phyloP scores from a whole-genome alignment of 30 jellyfish, hydroid and myxozoan genomes.

The Turritopsis rubra region DNA sequence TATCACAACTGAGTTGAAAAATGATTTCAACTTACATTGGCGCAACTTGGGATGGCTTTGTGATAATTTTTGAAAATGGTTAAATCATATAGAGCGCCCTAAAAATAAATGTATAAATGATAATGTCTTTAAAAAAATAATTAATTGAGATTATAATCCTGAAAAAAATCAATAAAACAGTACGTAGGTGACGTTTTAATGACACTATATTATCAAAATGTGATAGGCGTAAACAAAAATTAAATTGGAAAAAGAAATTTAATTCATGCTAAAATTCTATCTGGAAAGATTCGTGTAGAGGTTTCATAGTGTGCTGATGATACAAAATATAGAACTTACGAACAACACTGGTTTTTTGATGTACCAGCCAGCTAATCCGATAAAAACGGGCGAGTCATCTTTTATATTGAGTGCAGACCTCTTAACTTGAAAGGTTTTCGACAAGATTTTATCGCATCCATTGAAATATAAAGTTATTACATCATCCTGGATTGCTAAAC shows the following conservation, averaged over 20 bases:
- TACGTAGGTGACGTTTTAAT: not conserved
- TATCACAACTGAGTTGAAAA: not conserved
- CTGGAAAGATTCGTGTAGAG: no score
- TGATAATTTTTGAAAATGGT: not conserved
- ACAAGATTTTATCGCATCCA: constrained; percentile 53
- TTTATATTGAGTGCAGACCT: constrained; percentile 35
- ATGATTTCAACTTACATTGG: not conserved
- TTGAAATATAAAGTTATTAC: constrained; percentile 44
- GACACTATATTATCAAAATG: not conserved
- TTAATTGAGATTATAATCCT: not conserved
- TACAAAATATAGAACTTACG: constrained; percentile 75
- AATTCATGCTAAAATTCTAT: no score
- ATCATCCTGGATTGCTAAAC: constrained; percentile 47
- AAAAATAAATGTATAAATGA: not conserved
- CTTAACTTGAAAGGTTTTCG: constrained; percentile 21
- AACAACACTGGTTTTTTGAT: constrained; percentile 46
- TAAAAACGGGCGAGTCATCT: constrained; percentile 65
- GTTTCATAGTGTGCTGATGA: no score
- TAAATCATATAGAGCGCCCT: constrained; percentile 3
- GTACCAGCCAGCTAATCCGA: constrained; percentile 92
- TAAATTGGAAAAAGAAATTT: no score
- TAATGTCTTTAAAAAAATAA: not conserved
- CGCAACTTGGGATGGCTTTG: constrained; percentile 14
- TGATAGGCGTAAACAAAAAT: no score
- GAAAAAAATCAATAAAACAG: not conserved